Percentiles rank a stretch among this genome's conserved stretches.
These are phyloP conservation scores for Perca schrenkii DNA, from an alignment of 2,113 vertebrate genomes.

Conservation along the genomic window DNA sequence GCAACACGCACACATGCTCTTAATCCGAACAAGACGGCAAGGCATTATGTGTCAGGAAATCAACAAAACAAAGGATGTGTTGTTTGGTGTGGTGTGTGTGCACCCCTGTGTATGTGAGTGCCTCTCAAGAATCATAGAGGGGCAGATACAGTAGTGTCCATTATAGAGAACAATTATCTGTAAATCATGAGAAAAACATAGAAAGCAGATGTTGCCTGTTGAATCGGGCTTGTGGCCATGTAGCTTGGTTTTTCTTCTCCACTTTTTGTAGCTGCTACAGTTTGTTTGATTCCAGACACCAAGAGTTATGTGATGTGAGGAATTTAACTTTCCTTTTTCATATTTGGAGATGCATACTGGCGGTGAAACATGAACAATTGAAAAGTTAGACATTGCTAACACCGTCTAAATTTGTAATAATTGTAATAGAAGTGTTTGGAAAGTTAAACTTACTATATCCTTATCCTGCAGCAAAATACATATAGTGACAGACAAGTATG, in stretches of 20 bases:
- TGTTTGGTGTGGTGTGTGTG: slow-evolving; percentile 11
- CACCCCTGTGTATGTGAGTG: background rate
- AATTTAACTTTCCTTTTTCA: slow-evolving; percentile 4
- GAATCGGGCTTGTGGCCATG: slow-evolving; percentile 17
- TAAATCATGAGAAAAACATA: slow-evolving; percentile 38
- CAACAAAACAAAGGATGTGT: slow-evolving; percentile 51
- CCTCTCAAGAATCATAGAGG: slow-evolving; percentile 20
- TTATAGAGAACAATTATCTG: slow-evolving; percentile 32
- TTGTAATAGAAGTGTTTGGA: background rate
- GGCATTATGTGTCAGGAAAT: slow-evolving; percentile 47
- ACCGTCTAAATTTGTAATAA: background rate
- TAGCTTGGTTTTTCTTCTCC: slow-evolving; percentile 25
- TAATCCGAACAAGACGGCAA: slow-evolving; percentile 50
- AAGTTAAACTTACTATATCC: background rate
- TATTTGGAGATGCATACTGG: background rate
- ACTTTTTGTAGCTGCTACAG: slow-evolving; percentile 6
- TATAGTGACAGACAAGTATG: background rate
- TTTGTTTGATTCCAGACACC: slow-evolving; percentile 46
- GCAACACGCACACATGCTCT: slow-evolving; percentile 43
- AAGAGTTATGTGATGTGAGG: background rate
- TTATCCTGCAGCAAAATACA: slow-evolving; percentile 5
- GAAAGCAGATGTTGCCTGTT: slow-evolving; percentile 59
- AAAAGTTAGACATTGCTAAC: background rate
- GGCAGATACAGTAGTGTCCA: slow-evolving; percentile 10
- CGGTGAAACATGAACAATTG: background rate